Evolutionary conservation across 2,113 vertebrate species (phyloP), one percentile per base, ranked within the genome.

Genomic region (Limanda limanda): DNA sequence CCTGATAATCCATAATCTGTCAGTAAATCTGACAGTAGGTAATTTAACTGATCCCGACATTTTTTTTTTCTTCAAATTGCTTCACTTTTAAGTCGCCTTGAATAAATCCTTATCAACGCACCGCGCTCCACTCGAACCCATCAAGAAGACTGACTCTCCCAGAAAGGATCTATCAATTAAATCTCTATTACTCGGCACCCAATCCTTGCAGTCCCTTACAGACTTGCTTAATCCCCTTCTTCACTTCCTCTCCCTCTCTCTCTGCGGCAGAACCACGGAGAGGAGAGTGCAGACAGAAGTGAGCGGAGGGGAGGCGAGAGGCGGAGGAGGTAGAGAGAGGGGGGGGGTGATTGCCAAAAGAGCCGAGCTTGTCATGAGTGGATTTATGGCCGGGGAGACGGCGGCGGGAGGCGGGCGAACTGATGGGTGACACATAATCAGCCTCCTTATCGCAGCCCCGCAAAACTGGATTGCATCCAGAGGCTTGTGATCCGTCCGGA

Each of bases 401-500:
- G 67, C 76, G 85, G 81, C 40, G 74, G 78, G 71, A 81, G 86
- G 82, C 40, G 65, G 86, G 82, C 56, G 76, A 88, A 93, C 72
- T 89, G 91, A 88, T 56, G 91, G 51, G 54, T 89, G 81, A 94
- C 94, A 95, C 48, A 83, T 83, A 92, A 92, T 90, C 89, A 94
- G 82, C 74, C 84, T 79, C 69, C 73, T 93, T 92, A 94, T 95
- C 96, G 75, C 83, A 59, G 95, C 87, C 94, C 94, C 89, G 94
- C 86, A 89, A 91, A 91, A 79, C 80, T 92, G 90, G 87, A 91
- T 91, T 88, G 87, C 92, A 94, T 94, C 94, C 92, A 92, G 78
- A 84, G 93, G 88, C 83, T 85, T 92, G 71, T 94, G 95, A 95
- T 95, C 93, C 91, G 82, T 76, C 78, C 90, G 90, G 84, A 88